Evolutionary conservation across 2,113 vertebrate species (phyloP).

Genomic region (Recurvirostra avosetta): DNA sequence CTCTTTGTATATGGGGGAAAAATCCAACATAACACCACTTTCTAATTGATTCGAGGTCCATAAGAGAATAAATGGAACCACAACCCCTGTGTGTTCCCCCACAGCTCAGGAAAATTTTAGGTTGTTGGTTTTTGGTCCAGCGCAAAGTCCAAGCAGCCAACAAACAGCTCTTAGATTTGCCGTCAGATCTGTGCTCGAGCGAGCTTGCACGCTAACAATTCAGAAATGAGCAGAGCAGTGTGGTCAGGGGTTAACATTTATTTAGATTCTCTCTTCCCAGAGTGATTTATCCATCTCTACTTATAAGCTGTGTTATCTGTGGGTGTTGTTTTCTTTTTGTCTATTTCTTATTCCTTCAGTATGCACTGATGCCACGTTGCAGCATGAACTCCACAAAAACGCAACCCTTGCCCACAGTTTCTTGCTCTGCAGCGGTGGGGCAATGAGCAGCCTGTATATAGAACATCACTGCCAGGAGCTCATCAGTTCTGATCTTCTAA

Average conservation of each 20-base stretch:
- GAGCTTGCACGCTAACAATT: neutral
- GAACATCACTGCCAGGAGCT: neutral
- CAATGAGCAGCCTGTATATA: neutral
- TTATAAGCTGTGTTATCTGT: neutral
- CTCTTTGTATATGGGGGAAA: neutral
- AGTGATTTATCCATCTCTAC: neutral
- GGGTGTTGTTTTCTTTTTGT: neutral
- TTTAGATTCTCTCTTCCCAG: neutral
- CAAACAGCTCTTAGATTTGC: neutral
- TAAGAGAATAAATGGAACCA: neutral
- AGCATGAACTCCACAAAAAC: neutral
- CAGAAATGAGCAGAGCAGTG: neutral
- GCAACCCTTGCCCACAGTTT: neutral
- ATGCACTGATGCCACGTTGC: neutral
- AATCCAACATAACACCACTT: neutral
- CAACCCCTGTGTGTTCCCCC: neutral
- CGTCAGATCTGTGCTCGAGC: fast-evolving
- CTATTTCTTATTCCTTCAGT: neutral
- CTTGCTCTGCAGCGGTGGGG: neutral
- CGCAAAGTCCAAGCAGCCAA: neutral
- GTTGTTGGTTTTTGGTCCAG: neutral
- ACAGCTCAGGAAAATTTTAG: neutral
- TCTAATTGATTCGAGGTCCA: neutral
- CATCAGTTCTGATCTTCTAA: constrained; percentile 34
- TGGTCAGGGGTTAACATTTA: neutral